Conservation (phyloP, 2,113 vertebrate genomes). For the Crotalus viridis region DNA sequence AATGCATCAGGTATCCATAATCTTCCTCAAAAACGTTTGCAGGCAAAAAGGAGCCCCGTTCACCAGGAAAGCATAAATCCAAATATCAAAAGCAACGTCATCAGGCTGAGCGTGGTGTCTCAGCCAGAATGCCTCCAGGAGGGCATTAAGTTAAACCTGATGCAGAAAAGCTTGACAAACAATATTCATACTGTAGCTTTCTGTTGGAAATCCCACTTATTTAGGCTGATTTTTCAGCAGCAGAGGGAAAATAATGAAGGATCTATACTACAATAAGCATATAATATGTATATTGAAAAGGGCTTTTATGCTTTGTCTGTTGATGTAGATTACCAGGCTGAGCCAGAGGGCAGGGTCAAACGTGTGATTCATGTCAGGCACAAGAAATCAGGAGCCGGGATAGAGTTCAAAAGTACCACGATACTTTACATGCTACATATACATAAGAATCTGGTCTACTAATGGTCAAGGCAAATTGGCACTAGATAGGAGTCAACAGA, state of each 20-base stretch:
- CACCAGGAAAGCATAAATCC: not conserved
- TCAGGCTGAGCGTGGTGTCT: not conserved
- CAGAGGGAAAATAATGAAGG: not conserved
- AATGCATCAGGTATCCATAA: not conserved
- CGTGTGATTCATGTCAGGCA: not conserved
- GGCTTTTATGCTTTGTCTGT: not conserved
- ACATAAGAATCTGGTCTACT: not conserved
- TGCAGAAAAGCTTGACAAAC: not conserved
- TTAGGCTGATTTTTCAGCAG: not conserved
- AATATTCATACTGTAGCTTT: not conserved
- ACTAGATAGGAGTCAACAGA: not conserved
- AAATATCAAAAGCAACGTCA: not conserved
- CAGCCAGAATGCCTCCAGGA: not conserved
- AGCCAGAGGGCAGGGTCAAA: not conserved
- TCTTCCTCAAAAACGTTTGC: not conserved
- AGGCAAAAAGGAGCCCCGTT: not conserved
- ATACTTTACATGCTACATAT: not conserved
- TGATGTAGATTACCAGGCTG: not conserved
- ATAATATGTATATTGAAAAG: not conserved
- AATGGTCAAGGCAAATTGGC: not conserved
- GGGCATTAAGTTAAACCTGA: not conserved
- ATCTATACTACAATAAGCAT: not conserved
- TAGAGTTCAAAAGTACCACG: not conserved
- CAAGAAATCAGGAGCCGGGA: not conserved
- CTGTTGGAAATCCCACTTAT: not conserved